These are phyloP conservation scores for Philereme transversata DNA, from an alignment of 2,888 invertebrate species.

Conservation along the genomic window DNA sequence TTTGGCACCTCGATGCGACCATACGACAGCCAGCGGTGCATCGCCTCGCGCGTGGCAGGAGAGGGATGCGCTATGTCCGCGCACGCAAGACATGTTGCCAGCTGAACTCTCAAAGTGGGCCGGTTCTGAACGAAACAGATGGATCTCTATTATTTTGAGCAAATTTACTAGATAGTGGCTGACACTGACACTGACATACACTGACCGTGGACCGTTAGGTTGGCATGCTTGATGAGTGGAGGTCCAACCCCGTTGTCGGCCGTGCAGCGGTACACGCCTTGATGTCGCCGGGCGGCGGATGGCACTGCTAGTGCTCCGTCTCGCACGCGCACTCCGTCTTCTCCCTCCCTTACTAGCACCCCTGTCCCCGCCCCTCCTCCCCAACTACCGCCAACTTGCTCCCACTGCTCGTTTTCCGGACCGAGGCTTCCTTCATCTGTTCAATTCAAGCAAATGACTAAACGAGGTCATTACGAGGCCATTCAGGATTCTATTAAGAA, in stretches of 20 bases:
- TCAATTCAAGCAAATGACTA: slow-evolving; percentile 20
- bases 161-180: too few relatives aligned
- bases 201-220: slow-evolving; percentile 89
- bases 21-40: slow-evolving; percentile 89
- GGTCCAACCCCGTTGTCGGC: slow-evolving; percentile 93
- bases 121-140: slow-evolving; percentile 80
- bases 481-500: too few relatives aligned
- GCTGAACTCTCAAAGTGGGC: slow-evolving; percentile 87
- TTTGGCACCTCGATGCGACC: slow-evolving; percentile 88
- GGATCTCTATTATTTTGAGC: too few relatives aligned
- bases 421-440: slow-evolving; percentile 40
- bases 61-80: slow-evolving; percentile 83
- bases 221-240: slow-evolving; percentile 91
- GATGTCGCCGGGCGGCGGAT: slow-evolving; percentile 86
- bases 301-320: slow-evolving; percentile 86
- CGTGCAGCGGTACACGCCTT: slow-evolving; percentile 91
- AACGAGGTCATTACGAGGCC: background rate
- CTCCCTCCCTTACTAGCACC: slow-evolving; percentile 27
- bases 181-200: background rate
- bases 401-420: slow-evolving; percentile 50
- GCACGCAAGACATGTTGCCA: slow-evolving; percentile 83
- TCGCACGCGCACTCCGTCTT: slow-evolving; percentile 35
- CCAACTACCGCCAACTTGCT: slow-evolving; percentile 42
- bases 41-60: slow-evolving; percentile 91
- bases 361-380: slow-evolving; percentile 24